Evolutionary conservation across 2,113 vertebrate species (phyloP), one percentile per base, ranked within the genome.

Genomic region (Morone chrysops): DNA sequence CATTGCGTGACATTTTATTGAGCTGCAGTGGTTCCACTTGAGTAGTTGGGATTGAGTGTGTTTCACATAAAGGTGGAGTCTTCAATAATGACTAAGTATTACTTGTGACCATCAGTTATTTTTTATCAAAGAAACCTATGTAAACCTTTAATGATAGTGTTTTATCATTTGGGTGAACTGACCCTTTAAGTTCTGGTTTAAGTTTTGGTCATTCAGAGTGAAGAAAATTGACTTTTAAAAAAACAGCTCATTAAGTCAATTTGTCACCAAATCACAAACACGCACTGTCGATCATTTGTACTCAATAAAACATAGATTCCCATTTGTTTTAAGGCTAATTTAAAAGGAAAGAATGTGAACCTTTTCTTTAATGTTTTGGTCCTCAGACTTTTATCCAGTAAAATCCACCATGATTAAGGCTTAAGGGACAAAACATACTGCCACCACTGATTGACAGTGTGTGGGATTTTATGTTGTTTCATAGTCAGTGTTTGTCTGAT

Each of bases 1-100:
- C 47, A 3, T 56, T 36, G 20, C 10, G 4, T 12, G 13, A 66
- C 47, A 60, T 69, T 81, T 85, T 8, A 80, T 12, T 62, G 65
- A 71, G 43, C 31, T 31, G 25, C 22, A 31, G 36, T 11, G 14
- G 50, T n/a, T 74, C 4, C 45, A 47, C 12, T 47, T 47, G 11
- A 13, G 45, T 47, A 10, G 12, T 12, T 4, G 45, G 13, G 13
- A 47, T 13, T 47, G 45, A 47, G 1, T 47, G 4, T 47, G 45
- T 47, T 12, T 47, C 45, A 47, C 11, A 47, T 47, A 12, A 47
- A 47, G 45, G 11, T 47, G 3, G 11, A 31, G 31, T 31, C 31
- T 2, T 47, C 4, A 47, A 13, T 47, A 47, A 47, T 47, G 45
- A 47, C 13, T 47, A 14, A 1, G 13, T 47, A 13, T 47, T 13